Evolutionary conservation across 23 tunicate species (phyloP), one percentile per base, ranked within the genome.

Genomic region (Corella eumyota): DNA sequence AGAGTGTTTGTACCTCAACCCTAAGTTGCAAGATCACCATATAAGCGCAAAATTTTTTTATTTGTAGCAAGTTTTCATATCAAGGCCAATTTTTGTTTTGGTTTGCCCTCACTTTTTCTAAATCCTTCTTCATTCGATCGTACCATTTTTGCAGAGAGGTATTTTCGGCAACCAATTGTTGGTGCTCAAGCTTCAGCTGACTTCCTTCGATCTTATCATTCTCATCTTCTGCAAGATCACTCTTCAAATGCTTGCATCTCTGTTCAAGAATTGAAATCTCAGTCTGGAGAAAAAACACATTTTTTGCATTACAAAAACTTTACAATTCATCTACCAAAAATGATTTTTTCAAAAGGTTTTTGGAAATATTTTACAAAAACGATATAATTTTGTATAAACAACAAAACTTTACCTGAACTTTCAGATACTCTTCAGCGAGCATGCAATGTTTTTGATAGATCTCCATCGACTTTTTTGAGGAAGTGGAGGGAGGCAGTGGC

Each of bases 401-500:
- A 40, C 15, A 11, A 40, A 40, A 40, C 49, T 81, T 47, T 24
- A 86, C 95, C 55, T 71, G 68, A 37, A 86, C 85, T 71, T 65
- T 59, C 21, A 78, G 53, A 53, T 86, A 86, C 21, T 86, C 70
- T 66, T 86, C 95, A 0, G 95, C 95, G n/a, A 86, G 86, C 59
- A 63, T 9, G 66, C 95, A 86, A 53, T 86, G 95, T 44, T 78
- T 32, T 36, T 81, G 48, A 37, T 86, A 72, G 47, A 86, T 86
- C 4, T 72, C 76, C 80, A 86, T 71, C 38, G 95, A 86, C 54
- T 86, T 57, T 44, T 75, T 30, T 31, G 83, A 73, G 24, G 80
- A 65, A 1, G 95, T 72, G 36, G 84, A 71, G 2, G 95, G 95
- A 17, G 95, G 95, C 22, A 86, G 74, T 30, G 95, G 95, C 77